Base-by-base conservation (phyloP, 2,797 vertebrate genomes). In the Furcifer pardalis region DNA sequence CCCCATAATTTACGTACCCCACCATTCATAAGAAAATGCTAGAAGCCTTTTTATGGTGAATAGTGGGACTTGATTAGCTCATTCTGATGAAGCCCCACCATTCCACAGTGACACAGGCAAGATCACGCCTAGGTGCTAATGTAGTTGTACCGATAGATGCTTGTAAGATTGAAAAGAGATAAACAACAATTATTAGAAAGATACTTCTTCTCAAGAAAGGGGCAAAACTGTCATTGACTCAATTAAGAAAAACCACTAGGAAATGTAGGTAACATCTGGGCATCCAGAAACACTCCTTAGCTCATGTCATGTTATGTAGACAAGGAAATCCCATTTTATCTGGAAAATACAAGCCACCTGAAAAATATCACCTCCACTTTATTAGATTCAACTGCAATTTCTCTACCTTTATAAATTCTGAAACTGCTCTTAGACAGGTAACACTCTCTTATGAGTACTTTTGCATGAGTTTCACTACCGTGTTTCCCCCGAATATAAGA, bases 321-420 rank as follows among this genome's bases (percentile, higher is more conserved):
- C 2, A 44, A 65, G 56, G 60, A 74, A 65, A 62, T 62, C n/a
- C 13, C 6, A 62, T 12, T 9, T 32, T n/a, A 7, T 63, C 42
- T 32, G 44, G 17, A 32, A 46, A n/a, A 15, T 17, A 56, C 40
- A 49, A 27, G 66, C 2, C 27, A 63, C 2, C 42, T 59, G 32
- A 60, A 21, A 87, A 90, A 2, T 40, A 83, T 5, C 62, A 37
- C 77, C 90, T 90, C 35, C 83, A 44, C 2, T 37, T 37, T 52
- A 23, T 13, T 52, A 27, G 17, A 52, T 83, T 56, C 44, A 66
- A 13, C 63, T 87, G 73, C 84, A 17, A 75, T 13, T 77, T 75
- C 59, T 76, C 90, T 90, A 15, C 2, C n/a, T 23, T 37, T 6
- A 40, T 76, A 32, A 49, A 40, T 65, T 65, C 56, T 37, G 42